These are phyloP conservation scores for Gallinago undulata DNA, from an alignment of 2,113 vertebrate species.

Conservation along the genomic window DNA sequence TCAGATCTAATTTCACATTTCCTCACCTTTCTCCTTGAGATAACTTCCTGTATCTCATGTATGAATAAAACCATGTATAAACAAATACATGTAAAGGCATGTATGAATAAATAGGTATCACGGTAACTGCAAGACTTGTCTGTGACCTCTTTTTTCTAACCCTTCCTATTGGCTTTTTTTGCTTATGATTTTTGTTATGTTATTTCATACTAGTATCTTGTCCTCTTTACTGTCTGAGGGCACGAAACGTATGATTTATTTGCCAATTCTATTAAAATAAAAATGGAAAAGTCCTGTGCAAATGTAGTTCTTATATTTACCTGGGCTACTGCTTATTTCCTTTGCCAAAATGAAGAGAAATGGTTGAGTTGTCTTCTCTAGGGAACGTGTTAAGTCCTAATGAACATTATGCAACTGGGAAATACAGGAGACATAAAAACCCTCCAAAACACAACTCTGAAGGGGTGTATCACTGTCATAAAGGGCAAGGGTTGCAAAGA, in stretches of 20 bases:
- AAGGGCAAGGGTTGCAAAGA: not conserved
- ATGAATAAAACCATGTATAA: not conserved
- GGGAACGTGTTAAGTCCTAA: not conserved
- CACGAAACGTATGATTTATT: not conserved
- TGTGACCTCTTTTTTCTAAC: not conserved
- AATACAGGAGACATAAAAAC: not conserved
- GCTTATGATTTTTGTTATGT: not conserved
- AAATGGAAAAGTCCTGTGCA: not conserved
- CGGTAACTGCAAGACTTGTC: not conserved
- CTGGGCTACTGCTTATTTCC: not conserved
- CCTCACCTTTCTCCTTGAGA: not conserved
- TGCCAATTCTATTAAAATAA: not conserved
- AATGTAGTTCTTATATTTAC: not conserved
- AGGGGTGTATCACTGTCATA: not conserved
- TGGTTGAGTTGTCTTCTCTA: not conserved
- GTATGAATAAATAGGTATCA: not conserved
- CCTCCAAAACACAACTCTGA: not conserved
- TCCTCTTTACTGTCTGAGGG: not conserved
- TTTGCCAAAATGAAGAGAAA: not conserved
- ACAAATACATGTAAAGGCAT: not conserved
- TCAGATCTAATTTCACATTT: not conserved
- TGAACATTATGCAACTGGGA: not conserved
- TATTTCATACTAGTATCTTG: not conserved
- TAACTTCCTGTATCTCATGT: not conserved
- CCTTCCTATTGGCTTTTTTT: not conserved